These are phyloP conservation scores for Asobara japonica DNA, from an alignment of 1,140 invertebrate genomes.

Conservation along the genomic window DNA sequence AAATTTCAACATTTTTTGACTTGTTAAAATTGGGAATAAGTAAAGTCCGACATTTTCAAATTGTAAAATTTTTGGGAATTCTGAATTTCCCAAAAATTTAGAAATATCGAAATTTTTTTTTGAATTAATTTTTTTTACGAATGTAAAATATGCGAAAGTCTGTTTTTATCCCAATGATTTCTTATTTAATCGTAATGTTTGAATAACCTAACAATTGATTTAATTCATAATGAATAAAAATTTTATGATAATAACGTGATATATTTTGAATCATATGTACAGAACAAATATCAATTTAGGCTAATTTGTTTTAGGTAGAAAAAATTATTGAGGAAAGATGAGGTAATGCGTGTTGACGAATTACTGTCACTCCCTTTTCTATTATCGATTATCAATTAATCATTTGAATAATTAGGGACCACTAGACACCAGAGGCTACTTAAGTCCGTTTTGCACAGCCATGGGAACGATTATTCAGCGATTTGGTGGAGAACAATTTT, in stretches of 20 bases:
- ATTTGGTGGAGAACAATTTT: neutral
- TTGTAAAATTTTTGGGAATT: too few species aligned
- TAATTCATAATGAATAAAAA: conserved; percentile 33
- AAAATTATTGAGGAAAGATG: conserved; percentile 41
- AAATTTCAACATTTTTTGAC: too few species aligned
- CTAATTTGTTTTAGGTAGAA: neutral
- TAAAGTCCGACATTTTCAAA: neutral
- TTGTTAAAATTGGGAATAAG: too few species aligned
- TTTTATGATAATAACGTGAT: conserved; percentile 42
- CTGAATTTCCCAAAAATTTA: too few species aligned
- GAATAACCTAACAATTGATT: conserved; percentile 28
- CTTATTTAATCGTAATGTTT: conserved; percentile 10
- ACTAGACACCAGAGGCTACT: conserved; percentile 32
- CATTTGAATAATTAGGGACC: conserved; percentile 29
- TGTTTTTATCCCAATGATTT: neutral
- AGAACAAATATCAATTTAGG: conserved; percentile 41
- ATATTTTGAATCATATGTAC: conserved; percentile 42
- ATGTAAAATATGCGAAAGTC: neutral
- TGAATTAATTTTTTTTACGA: neutral
- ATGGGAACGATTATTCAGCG: conserved; percentile 40
- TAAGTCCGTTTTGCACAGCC: conserved; percentile 59
- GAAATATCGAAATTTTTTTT: too few species aligned
- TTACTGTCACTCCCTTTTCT: conserved; percentile 23
- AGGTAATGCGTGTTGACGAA: conserved; percentile 43
- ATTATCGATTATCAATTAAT: conserved; percentile 27